Percentiles rank a stretch among this genome's conserved stretches.
Evolutionary conservation across 2,888 invertebrate genomes (phyloP).

Genomic region (Gastracanthus pulcherrimus): DNA sequence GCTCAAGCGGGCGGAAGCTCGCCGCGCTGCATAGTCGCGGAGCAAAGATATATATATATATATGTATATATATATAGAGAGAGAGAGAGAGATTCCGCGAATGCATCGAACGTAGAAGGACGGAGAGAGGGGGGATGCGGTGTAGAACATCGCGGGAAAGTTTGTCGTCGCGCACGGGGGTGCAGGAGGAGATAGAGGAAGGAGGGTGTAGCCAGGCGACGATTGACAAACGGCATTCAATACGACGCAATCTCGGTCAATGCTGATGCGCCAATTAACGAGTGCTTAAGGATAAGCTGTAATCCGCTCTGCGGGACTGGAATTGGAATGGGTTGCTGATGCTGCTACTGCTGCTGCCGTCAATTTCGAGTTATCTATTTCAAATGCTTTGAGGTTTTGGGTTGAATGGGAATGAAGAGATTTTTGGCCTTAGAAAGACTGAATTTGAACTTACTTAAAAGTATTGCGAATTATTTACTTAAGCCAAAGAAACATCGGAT

Average conservation of each 20-base stretch:
- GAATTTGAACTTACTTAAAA: no score
- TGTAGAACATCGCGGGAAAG: neutral
- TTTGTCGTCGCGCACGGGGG: neutral
- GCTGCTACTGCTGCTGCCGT: neutral
- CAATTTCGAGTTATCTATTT: neutral
- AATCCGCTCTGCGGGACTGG: neutral
- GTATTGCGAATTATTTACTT: no score
- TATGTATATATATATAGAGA: no score
- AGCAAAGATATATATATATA: no score
- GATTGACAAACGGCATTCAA: constrained; percentile 31
- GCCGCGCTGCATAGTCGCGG: neutral
- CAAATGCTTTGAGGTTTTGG: neutral
- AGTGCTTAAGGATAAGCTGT: constrained; percentile 5
- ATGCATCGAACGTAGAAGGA: neutral
- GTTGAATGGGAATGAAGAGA: no score
- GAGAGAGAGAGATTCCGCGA: constrained; percentile 18
- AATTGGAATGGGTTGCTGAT: neutral
- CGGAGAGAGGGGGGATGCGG: neutral
- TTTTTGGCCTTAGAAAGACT: no score
- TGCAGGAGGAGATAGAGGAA: neutral
- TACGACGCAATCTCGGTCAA: constrained; percentile 2
- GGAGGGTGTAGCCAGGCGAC: neutral
- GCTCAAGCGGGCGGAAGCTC: constrained; percentile 34
- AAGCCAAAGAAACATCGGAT: no score
- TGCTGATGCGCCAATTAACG: constrained; percentile 28